A percentile compares a stretch with the other conserved stretches of the same genome.
These are phyloP conservation scores for Neotoxoptera formosana DNA, from an alignment of 1,140 invertebrate genomes.

Conservation along the genomic window DNA sequence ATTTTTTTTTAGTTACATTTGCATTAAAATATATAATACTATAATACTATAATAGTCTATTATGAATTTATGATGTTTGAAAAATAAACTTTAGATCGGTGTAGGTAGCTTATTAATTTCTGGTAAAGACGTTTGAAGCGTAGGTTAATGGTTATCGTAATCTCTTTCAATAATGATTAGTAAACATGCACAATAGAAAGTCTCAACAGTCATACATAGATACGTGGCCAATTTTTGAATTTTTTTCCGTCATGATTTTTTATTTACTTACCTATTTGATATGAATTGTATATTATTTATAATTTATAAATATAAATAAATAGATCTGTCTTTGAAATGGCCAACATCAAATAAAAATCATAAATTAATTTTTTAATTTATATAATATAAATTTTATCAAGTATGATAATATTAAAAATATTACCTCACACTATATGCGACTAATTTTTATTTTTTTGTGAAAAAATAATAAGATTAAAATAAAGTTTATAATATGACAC, in stretches of 20 bases:
- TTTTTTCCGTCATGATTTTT: neutral
- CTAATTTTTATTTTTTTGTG: neutral
- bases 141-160: neutral
- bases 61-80: neutral
- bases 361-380: neutral
- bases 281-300: neutral
- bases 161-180: neutral
- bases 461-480: neutral
- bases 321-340: neutral
- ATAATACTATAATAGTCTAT: no score
- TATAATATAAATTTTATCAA: neutral
- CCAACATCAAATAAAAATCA: neutral
- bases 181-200: neutral
- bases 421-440: neutral
- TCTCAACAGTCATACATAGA: neutral
- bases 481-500: neutral
- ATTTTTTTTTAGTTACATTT: neutral
- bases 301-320: neutral
- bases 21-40: neutral
- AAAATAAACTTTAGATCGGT: neutral
- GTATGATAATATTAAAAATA: neutral
- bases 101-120: fast-evolving
- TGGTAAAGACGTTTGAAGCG: neutral
- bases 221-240: neutral
- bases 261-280: neutral